A percentile compares a stretch with the other conserved stretches of the same genome.
phyloP scores from a whole-genome alignment of 2,113 vertebrate genomes.

The Epinephelus fuscoguttatus region DNA sequence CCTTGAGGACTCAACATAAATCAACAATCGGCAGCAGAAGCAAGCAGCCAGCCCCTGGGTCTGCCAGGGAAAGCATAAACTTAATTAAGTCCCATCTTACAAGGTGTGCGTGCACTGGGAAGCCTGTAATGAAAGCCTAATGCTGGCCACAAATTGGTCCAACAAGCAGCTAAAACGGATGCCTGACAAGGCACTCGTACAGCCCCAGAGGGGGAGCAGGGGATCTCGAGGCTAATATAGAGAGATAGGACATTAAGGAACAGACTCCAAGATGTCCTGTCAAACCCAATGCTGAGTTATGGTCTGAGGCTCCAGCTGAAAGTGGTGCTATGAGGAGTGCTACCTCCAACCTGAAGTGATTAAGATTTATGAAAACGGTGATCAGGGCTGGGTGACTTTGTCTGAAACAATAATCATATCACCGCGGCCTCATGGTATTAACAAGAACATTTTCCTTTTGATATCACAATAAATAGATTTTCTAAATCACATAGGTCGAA shows the following conservation, averaged over 20 bases:
- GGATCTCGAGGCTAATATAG: slow-evolving; percentile 42
- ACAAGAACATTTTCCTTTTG: not conserved
- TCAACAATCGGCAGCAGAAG: slow-evolving; percentile 75
- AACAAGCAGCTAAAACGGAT: slow-evolving; percentile 71
- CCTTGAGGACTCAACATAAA: slow-evolving; percentile 77
- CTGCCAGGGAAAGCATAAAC: slow-evolving; percentile 79
- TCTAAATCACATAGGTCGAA: not conserved
- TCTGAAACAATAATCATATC: not conserved
- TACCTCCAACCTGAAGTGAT: not conserved
- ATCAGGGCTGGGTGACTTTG: not conserved
- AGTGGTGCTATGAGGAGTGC: not conserved
- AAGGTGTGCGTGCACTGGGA: slow-evolving; percentile 73
- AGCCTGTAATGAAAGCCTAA: slow-evolving; percentile 78
- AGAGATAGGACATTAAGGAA: slow-evolving; percentile 34
- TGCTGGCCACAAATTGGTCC: slow-evolving; percentile 72
- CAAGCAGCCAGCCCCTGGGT: slow-evolving; percentile 60
- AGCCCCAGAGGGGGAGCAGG: slow-evolving; percentile 29
- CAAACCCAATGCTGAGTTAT: not conserved
- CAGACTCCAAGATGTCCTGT: slow-evolving; percentile 10
- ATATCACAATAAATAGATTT: not conserved
- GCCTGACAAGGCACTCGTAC: slow-evolving; percentile 53
- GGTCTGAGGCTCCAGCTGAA: not conserved
- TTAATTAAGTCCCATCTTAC: slow-evolving; percentile 79
- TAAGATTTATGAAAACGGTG: not conserved
- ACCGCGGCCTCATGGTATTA: not conserved